Percentiles rank a stretch among this genome's conserved stretches.
Evolutionary conservation across 2,888 invertebrate genomes (phyloP).

Genomic region (Xestia sexstrigata): DNA sequence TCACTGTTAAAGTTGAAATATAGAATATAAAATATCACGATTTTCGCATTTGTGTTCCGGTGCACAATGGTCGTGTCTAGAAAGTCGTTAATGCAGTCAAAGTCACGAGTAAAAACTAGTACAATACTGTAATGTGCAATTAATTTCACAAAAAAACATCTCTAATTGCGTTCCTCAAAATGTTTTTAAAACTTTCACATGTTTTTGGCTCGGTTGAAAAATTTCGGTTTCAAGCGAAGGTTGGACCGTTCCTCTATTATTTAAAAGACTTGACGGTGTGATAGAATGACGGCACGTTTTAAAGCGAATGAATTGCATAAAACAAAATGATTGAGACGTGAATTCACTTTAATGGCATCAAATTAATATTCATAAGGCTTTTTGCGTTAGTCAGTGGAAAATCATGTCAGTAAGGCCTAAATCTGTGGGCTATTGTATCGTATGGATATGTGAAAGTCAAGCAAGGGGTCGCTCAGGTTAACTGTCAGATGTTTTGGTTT

Average conservation of each 20-base stretch:
- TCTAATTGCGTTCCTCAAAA: slow-evolving; percentile 58
- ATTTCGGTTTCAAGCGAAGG: slow-evolving; percentile 46
- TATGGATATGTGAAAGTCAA: slow-evolving; percentile 77
- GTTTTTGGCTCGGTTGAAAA: slow-evolving; percentile 54
- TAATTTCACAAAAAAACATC: slow-evolving; percentile 61
- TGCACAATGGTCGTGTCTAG: slow-evolving; percentile 67
- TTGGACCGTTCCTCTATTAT: slow-evolving; percentile 41
- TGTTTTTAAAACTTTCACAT: slow-evolving; percentile 60
- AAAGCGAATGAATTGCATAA: slow-evolving; percentile 74
- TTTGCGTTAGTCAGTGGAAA: slow-evolving; percentile 44
- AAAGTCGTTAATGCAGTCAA: slow-evolving; percentile 64
- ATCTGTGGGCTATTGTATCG: slow-evolving; percentile 75
- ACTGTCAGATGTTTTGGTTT: slow-evolving; percentile 74
- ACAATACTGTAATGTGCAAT: slow-evolving; percentile 65
- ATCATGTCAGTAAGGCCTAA: slow-evolving; percentile 69
- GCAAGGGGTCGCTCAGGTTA: slow-evolving; percentile 79
- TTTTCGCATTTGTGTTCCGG: slow-evolving; percentile 63
- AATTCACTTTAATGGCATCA: slow-evolving; percentile 66
- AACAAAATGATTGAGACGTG: slow-evolving; percentile 74
- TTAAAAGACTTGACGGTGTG: slow-evolving; percentile 53
- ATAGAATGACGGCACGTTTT: slow-evolving; percentile 60
- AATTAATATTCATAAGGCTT: slow-evolving; percentile 74
- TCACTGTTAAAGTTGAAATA: slow-evolving; percentile 67
- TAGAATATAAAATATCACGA: slow-evolving; percentile 70
- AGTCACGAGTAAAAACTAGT: slow-evolving; percentile 68